Conservation (phyloP, 2,888 invertebrate genomes). For the Polyommatus icarus region DNA sequence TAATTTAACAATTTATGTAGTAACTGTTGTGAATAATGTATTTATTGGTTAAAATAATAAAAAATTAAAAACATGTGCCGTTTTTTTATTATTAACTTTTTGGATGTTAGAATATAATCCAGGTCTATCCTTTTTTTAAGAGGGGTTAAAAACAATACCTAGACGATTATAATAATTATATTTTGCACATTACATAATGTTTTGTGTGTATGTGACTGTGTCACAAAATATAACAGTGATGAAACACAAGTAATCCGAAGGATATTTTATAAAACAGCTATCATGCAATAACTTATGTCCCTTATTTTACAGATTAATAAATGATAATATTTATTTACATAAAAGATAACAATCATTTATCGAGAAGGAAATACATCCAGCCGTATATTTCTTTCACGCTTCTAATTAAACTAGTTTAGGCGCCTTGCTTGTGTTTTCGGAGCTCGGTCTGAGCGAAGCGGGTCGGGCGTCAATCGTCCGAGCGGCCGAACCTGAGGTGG, state of each 20-base stretch:
- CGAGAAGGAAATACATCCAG: conserved; percentile 58
- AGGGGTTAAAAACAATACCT: neutral
- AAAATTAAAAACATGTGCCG: conserved; percentile 57
- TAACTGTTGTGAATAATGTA: conserved; percentile 76
- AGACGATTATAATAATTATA: neutral
- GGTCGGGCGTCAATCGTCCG: conserved; percentile 65
- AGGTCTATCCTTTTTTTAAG: too few species aligned
- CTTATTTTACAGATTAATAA: neutral
- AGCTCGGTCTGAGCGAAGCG: conserved; percentile 32
- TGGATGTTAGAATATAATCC: too few species aligned
- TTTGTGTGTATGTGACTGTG: neutral
- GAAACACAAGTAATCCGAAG: neutral
- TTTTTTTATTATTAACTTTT: neutral
- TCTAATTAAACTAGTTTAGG: conserved; percentile 35
- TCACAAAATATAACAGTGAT: neutral
- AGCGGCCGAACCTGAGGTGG: conserved; percentile 86
- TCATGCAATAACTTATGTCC: neutral
- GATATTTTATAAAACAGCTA: neutral
- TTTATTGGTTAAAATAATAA: conserved; percentile 75
- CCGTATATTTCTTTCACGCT: conserved; percentile 52
- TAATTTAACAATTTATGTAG: conserved; percentile 57
- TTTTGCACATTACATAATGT: too few species aligned
- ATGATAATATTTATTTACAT: neutral
- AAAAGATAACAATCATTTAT: neutral
- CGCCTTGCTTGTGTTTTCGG: conserved; percentile 34